Conservation (phyloP, 92 coral and sea anemone genomes). For the Palythoa caribaeorum region DNA sequence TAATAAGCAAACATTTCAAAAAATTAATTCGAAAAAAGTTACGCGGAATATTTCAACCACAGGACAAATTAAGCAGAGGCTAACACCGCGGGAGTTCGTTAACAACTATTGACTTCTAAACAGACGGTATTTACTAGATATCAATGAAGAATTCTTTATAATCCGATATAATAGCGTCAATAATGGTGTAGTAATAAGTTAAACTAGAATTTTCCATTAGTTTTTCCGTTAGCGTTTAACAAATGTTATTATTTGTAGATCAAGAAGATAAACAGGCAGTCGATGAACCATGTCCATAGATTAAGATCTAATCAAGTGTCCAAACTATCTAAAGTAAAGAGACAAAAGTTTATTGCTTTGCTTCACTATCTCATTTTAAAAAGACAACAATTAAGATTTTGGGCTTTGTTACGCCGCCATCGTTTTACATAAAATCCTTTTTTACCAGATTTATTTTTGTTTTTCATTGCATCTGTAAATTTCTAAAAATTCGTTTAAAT, state of each 20-base stretch:
- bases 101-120: slow-evolving; percentile 20
- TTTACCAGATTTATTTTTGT: neutral
- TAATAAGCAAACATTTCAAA: neutral
- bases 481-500: too few relatives aligned
- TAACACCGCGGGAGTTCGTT: neutral
- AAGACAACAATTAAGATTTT: neutral
- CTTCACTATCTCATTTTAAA: neutral
- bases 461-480: neutral
- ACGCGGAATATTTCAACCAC: neutral
- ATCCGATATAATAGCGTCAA: slow-evolving; percentile 13
- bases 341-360: neutral
- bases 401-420: neutral
- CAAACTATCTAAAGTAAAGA: neutral
- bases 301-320: slow-evolving; percentile 3
- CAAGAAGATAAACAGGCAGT: neutral
- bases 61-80: neutral
- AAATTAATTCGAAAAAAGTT: neutral
- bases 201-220: neutral
- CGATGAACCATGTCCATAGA: neutral
- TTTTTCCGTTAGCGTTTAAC: slow-evolving; percentile 14
- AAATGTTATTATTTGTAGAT: slow-evolving; percentile 7
- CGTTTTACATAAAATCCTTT: neutral
- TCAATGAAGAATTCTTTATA: neutral
- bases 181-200: neutral
- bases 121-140: neutral